Evolutionary conservation across 2,797 vertebrate species (phyloP).

Genomic region (Argentina silus): DNA sequence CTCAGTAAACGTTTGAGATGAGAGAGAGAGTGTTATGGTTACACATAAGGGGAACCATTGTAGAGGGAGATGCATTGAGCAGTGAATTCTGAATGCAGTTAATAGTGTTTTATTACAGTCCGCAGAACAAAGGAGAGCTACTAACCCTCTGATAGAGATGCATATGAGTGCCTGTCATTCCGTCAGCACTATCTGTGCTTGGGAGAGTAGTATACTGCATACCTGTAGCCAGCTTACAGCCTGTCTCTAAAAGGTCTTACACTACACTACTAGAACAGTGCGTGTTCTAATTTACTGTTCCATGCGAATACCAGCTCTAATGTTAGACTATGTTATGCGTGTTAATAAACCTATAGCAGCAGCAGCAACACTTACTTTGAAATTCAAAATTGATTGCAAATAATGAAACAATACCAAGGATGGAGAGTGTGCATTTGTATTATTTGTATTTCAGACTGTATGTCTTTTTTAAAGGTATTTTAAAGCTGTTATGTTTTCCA

Average conservation of each 20-base stretch:
- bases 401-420: too few species aligned
- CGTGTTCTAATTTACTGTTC: not conserved
- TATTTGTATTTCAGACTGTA: too few species aligned
- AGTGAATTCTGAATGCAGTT: not conserved
- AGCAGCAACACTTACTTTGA: too few species aligned
- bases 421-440: too few species aligned
- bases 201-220: not conserved
- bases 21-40: not conserved
- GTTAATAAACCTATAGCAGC: too few species aligned
- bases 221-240: not conserved
- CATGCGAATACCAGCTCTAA: not conserved
- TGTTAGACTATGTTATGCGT: too few species aligned
- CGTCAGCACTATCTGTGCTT: not conserved
- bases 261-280: not conserved
- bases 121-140: not conserved
- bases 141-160: constrained; percentile 6
- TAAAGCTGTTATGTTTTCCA: too few species aligned
- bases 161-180: not conserved
- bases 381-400: too few species aligned
- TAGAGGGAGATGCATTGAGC: not conserved
- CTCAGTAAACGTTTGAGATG: too few species aligned
- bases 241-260: not conserved
- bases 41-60: not conserved
- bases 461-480: too few species aligned
- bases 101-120: not conserved